Percentiles rank a stretch among this genome's conserved stretches.
phyloP scores from a whole-genome alignment of 2,113 vertebrate species.

The Heloderma charlesbogerti region DNA sequence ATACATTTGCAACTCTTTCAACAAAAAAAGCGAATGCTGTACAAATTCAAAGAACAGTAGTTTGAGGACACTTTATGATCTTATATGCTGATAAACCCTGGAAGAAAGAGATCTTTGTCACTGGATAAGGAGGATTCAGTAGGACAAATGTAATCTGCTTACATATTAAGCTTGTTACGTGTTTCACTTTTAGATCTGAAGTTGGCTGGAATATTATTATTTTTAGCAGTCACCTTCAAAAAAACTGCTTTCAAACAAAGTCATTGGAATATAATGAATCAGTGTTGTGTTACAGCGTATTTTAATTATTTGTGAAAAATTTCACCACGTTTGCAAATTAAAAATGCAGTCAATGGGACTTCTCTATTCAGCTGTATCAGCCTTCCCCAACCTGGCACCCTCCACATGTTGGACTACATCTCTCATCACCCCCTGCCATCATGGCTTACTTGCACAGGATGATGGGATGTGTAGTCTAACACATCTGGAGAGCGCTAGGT shows the following conservation, averaged over 20 bases:
- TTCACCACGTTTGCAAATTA: not conserved
- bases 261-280: not conserved
- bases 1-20: not conserved
- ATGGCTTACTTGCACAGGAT: no score
- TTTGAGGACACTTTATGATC: not conserved
- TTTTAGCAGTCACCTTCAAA: not conserved
- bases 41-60: not conserved
- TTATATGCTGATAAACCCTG: not conserved
- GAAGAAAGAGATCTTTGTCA: not conserved
- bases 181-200: not conserved
- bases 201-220: not conserved
- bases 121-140: not conserved
- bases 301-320: not conserved
- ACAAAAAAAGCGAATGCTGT: not conserved
- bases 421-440: no score
- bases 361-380: not conserved
- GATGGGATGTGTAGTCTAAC: no score
- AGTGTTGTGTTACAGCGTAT: not conserved
- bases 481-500: no score
- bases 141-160: not conserved
- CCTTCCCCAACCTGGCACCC: no score
- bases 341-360: not conserved
- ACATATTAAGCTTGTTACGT: not conserved
- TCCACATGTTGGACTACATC: no score
- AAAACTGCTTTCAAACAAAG: not conserved